These are phyloP conservation scores for Sander vitreus DNA, from an alignment of 2,113 vertebrate species.

Conservation along the genomic window DNA sequence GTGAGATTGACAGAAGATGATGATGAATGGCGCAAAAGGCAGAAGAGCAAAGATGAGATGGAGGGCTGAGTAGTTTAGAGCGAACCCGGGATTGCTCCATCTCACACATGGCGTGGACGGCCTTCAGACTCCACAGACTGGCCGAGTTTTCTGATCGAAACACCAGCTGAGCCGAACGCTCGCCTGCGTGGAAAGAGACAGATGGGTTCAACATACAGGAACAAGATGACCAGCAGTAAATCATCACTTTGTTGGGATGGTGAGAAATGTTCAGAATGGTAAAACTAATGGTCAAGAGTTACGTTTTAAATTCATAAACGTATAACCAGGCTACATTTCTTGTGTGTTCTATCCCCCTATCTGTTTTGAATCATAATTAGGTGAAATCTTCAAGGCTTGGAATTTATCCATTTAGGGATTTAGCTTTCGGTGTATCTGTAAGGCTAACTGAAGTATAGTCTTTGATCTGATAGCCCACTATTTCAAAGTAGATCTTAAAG, in stretches of 20 bases:
- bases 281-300: background rate
- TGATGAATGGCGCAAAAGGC: background rate
- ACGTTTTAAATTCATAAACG: background rate
- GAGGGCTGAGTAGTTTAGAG: slow-evolving; percentile 23
- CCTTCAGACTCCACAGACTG: slow-evolving; percentile 96
- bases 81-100: slow-evolving; percentile 95
- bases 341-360: background rate
- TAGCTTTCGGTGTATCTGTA: slow-evolving; percentile 8
- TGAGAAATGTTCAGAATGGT: background rate
- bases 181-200: slow-evolving; percentile 83
- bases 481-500: slow-evolving; percentile 35
- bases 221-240: slow-evolving; percentile 42
- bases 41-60: slow-evolving; percentile 8
- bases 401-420: slow-evolving; percentile 17
- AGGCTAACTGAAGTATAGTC: slow-evolving; percentile 9
- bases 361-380: slow-evolving; percentile 25
- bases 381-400: slow-evolving; percentile 9
- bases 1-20: slow-evolving; percentile 10
- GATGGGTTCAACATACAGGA: slow-evolving; percentile 37
- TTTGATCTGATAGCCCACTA: slow-evolving; percentile 28
- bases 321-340: background rate
- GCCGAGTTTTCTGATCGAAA: slow-evolving; percentile 97
- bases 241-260: background rate
- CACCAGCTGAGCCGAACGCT: slow-evolving; percentile 93
- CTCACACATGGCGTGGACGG: slow-evolving; percentile 97